Conservation (phyloP, 1,140 invertebrate genomes). For the Macrostomum lignano region DNA sequence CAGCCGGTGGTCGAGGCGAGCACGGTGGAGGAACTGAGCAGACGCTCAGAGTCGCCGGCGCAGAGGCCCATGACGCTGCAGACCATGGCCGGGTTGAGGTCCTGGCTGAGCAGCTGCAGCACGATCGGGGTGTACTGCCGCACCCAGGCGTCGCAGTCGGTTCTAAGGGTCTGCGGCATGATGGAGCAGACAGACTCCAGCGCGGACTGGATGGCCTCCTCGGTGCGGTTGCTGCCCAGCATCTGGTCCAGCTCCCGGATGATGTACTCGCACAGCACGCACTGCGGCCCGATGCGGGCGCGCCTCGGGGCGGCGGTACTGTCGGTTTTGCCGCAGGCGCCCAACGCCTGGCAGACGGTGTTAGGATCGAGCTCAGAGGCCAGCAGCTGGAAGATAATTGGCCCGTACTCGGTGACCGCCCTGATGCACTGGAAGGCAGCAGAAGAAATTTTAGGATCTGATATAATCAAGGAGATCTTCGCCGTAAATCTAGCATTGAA, state of each 20-base stretch:
- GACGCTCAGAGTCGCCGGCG: constrained; percentile 7
- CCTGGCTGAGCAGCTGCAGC: constrained; percentile 39
- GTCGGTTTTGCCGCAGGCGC: constrained; percentile 45
- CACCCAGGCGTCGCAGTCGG: constrained; percentile 46
- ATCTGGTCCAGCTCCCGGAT: constrained; percentile 39
- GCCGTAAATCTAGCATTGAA: too few species aligned
- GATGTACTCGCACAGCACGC: constrained; percentile 42
- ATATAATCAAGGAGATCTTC: too few species aligned
- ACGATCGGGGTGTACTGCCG: constrained; percentile 44
- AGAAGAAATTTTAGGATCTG: too few species aligned
- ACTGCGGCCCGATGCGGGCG: too few species aligned
- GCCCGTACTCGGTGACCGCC: too few species aligned
- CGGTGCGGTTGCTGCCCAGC: constrained; percentile 37
- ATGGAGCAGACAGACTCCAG: constrained; percentile 41
- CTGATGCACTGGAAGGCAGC: too few species aligned
- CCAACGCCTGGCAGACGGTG: constrained; percentile 48
- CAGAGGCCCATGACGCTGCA: constrained; percentile 43
- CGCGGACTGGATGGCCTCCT: constrained; percentile 42
- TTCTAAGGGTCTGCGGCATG: constrained; percentile 37
- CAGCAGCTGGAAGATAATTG: constrained; percentile 42
- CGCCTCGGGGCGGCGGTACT: constrained; percentile 16
- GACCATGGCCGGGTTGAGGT: constrained; percentile 40
- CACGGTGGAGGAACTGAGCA: constrained; percentile 1
- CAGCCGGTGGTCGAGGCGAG: constrained; percentile 7
- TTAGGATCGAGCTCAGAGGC: constrained; percentile 42